These are phyloP conservation scores for Notothenia coriiceps DNA, from an alignment of 2,113 vertebrate genomes.

Conservation along the genomic window DNA sequence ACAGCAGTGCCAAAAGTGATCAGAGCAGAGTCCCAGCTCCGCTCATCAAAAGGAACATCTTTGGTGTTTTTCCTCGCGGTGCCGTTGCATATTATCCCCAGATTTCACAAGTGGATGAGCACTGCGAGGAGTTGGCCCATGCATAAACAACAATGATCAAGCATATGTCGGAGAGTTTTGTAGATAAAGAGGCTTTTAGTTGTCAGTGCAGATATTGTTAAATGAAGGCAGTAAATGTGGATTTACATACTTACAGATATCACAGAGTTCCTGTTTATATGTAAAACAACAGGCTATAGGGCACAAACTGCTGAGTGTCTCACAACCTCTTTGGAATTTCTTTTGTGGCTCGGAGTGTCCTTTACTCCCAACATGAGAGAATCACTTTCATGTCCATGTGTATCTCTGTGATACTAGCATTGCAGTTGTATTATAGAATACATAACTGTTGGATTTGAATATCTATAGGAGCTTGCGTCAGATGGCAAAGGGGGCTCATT, in stretches of 20 bases:
- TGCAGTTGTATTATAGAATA: conserved; percentile 31
- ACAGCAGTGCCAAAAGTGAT: background rate
- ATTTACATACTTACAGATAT: conserved; percentile 39
- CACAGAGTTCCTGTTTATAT: conserved; percentile 7
- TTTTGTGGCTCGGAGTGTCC: background rate
- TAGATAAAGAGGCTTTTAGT: background rate
- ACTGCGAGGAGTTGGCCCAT: background rate
- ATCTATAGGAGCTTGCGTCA: conserved; percentile 35
- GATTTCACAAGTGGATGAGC: conserved; percentile 30
- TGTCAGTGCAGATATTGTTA: background rate
- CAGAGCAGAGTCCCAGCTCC: background rate
- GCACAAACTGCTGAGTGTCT: background rate
- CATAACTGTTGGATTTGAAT: conserved; percentile 40
- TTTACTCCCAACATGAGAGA: conserved; percentile 3
- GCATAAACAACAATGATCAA: conserved; percentile 33
- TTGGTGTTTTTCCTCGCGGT: conserved; percentile 6
- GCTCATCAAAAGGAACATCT: background rate
- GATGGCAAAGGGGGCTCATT: conserved; percentile 44
- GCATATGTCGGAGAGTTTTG: conserved; percentile 5
- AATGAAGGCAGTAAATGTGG: conserved; percentile 7
- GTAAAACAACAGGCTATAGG: background rate
- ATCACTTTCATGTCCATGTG: background rate
- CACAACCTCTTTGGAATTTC: background rate
- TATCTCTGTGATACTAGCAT: conserved; percentile 17
- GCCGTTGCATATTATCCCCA: conserved; percentile 2